These are phyloP conservation scores for Caenorhabditis zanzibari DNA, from an alignment of 2,888 invertebrate species.

Conservation along the genomic window DNA sequence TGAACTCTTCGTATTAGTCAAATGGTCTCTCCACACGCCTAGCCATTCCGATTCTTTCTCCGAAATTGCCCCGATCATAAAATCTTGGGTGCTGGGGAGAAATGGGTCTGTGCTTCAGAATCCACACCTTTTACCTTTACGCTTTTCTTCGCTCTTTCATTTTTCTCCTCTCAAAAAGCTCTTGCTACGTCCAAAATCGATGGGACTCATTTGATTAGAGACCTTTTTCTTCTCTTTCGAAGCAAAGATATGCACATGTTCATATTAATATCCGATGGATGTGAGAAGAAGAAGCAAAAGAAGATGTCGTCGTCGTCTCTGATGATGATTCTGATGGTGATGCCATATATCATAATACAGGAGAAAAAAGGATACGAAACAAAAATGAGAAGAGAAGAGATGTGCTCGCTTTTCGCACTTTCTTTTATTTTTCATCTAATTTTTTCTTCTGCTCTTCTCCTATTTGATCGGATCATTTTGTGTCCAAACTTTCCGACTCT, in stretches of 20 bases:
- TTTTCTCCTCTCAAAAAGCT: slow-evolving; percentile 8
- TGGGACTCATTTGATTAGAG: slow-evolving; percentile 57
- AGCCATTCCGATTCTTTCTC: slow-evolving; percentile 1
- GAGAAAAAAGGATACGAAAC: slow-evolving; percentile 14
- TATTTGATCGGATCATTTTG: slow-evolving; percentile 18
- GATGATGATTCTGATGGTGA: slow-evolving; percentile 40
- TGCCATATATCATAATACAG: slow-evolving; percentile 16
- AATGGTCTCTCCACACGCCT: neutral
- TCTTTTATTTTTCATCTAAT: slow-evolving; percentile 19
- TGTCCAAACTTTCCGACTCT: neutral
- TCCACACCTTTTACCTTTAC: slow-evolving; percentile 39
- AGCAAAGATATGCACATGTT: slow-evolving; percentile 63
- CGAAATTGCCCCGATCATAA: slow-evolving; percentile 36
- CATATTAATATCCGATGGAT: slow-evolving; percentile 60
- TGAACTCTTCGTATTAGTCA: neutral
- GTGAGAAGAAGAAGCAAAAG: slow-evolving; percentile 23
- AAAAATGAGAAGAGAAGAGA: slow-evolving; percentile 21
- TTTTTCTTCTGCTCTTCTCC: neutral
- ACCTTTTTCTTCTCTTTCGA: neutral
- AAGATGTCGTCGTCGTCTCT: slow-evolving; percentile 11
- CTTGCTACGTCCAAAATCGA: slow-evolving; percentile 28
- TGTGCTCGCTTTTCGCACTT: slow-evolving; percentile 44
- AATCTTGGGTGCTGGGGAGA: slow-evolving; percentile 7
- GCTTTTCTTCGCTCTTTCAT: slow-evolving; percentile 11
- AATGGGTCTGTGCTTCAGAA: neutral